These are phyloP conservation scores for Callorhinus ursinus DNA, from an alignment of 2,113 vertebrate genomes.

Conservation along the genomic window DNA sequence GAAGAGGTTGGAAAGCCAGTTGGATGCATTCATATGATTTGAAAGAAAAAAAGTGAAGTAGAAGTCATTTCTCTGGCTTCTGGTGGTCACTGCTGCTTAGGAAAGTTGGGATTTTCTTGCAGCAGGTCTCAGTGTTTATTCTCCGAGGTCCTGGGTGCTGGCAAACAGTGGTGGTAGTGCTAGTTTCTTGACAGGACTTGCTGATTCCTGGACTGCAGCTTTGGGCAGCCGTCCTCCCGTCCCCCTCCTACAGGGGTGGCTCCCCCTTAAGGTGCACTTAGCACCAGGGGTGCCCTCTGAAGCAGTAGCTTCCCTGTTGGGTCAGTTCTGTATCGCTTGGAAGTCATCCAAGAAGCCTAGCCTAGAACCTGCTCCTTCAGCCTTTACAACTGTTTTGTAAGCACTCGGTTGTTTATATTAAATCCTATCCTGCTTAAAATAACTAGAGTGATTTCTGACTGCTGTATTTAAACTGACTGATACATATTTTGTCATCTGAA, in stretches of 20 bases:
- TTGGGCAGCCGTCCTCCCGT: background rate
- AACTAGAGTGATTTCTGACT: background rate
- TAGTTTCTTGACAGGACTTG: background rate
- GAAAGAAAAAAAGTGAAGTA: background rate
- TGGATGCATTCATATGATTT: background rate
- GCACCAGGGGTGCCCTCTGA: background rate
- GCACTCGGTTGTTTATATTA: background rate
- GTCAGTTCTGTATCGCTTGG: background rate
- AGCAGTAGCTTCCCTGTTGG: background rate
- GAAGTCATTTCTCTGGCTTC: background rate
- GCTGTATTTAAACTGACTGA: background rate
- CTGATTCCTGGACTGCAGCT: background rate
- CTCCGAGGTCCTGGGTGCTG: background rate
- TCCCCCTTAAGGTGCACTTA: background rate
- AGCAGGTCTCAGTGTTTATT: background rate
- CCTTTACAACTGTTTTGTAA: background rate
- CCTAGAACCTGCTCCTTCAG: background rate
- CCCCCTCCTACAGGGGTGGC: background rate
- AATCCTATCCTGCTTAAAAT: conserved; percentile 33
- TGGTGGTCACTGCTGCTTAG: background rate
- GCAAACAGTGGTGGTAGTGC: background rate
- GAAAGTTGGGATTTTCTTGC: background rate
- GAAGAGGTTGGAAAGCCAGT: background rate
- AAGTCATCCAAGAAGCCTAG: background rate
- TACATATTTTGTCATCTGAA: background rate